phyloP scores from a whole-genome alignment of 2,113 vertebrate genomes.

The Pardalotus punctatus region DNA sequence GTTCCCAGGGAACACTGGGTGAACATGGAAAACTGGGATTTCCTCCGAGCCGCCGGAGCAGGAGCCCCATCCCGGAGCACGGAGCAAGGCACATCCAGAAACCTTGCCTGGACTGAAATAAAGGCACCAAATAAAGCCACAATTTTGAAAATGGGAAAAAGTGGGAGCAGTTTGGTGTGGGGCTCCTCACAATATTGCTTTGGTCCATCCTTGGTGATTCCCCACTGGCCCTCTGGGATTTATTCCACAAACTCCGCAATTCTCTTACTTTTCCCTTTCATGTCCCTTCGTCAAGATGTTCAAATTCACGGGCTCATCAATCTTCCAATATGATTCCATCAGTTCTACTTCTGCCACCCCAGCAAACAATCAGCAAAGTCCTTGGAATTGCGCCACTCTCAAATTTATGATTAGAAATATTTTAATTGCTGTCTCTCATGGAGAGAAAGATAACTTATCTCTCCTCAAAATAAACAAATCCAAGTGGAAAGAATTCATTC shows the following conservation, averaged over 20 bases:
- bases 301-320: neutral
- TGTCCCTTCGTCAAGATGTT: neutral
- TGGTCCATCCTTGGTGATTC: neutral
- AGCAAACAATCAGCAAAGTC: neutral
- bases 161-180: neutral
- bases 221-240: neutral
- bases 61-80: neutral
- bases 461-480: conserved; percentile 24
- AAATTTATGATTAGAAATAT: neutral
- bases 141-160: neutral
- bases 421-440: neutral
- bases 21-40: neutral
- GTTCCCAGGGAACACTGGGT: neutral
- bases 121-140: neutral
- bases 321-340: neutral
- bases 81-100: neutral
- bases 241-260: neutral
- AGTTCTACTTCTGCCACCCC: neutral
- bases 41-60: neutral
- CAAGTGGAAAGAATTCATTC: conserved; percentile 37
- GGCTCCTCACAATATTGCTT: neutral
- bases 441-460: conserved; percentile 53
- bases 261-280: neutral
- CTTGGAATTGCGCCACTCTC: neutral
- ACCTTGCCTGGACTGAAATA: neutral